Evolutionary conservation across 1,140 invertebrate genomes (phyloP), one percentile per base, ranked within the genome.

Genomic region (Galleria mellonella): DNA sequence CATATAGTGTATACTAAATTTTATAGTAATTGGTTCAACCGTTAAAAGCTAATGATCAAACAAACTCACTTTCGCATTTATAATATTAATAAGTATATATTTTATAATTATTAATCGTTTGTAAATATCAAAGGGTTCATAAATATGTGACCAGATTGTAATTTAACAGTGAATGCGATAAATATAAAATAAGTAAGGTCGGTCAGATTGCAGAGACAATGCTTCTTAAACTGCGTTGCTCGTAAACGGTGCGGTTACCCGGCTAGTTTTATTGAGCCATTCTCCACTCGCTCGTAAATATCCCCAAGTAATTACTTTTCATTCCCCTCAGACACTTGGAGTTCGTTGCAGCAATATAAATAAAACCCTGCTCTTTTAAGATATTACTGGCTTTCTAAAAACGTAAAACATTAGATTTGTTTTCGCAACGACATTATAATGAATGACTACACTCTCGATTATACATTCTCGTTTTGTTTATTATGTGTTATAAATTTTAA

Each of bases 181-280:
- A 23, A 23, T 23, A 6, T 23, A 23, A 23, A 23, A 23, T 23
- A 23, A 23, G 17, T 23, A 6, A 23, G 17, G 9, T 30, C 36
- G 40, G 30, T 40, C 41, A 41, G 51, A 60, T 52, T 50, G 44
- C 36, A 47, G 55, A 62, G 52, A 65, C 62, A 65, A 55, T 51
- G 51, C 39, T 50, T 53, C 43, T 59, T 66, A 66, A 61, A 70
- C 61, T 55, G 60, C 54, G 44, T 33, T 37, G 48, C 53, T 60
- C 65, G 59, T 66, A 68, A 68, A 70, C 61, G 57, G 55, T 53
- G 70, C 64, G 70, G 73, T 63, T 68, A 68, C 63, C 58, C 62
- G 59, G 53, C 67, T 72, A 75, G 66, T 68, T 78, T 76, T 72
- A 74, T 78, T 69, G 69, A 68, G 66, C 64, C 58, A 56, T 74